Percentiles rank a stretch among this genome's conserved stretches.
Conservation (phyloP, 2,113 vertebrate genomes). For the Eclectus roratus region DNA sequence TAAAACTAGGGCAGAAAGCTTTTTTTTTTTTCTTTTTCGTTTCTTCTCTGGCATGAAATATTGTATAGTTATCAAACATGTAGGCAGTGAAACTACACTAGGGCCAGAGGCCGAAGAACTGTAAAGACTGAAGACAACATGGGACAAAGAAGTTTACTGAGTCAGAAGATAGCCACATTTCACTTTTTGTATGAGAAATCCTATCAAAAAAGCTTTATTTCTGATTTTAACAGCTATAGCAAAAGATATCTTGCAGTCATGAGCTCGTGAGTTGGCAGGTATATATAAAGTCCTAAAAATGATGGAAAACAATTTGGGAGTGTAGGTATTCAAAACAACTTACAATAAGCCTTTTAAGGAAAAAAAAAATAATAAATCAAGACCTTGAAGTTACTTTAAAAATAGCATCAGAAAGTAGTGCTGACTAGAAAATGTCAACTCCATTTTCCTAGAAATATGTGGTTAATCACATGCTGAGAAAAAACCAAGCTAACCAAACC, state of each 20-base stretch:
- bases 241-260: neutral
- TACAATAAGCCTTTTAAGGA: neutral
- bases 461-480: neutral
- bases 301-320: neutral
- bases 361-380: neutral
- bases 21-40: neutral
- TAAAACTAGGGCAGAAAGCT: neutral
- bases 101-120: neutral
- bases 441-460: neutral
- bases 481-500: neutral
- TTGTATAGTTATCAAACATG: neutral
- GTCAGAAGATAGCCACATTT: neutral
- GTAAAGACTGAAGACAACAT: neutral
- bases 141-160: neutral
- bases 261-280: neutral
- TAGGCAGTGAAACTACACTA: neutral
- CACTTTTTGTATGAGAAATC: neutral
- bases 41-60: neutral
- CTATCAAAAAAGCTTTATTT: neutral
- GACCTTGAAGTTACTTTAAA: neutral
- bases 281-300: neutral
- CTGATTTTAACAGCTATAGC: neutral
- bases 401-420: neutral
- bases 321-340: neutral
- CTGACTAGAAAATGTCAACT: neutral